phyloP scores from a whole-genome alignment of 2,888 invertebrate species.

The Nyleta sp. region DNA sequence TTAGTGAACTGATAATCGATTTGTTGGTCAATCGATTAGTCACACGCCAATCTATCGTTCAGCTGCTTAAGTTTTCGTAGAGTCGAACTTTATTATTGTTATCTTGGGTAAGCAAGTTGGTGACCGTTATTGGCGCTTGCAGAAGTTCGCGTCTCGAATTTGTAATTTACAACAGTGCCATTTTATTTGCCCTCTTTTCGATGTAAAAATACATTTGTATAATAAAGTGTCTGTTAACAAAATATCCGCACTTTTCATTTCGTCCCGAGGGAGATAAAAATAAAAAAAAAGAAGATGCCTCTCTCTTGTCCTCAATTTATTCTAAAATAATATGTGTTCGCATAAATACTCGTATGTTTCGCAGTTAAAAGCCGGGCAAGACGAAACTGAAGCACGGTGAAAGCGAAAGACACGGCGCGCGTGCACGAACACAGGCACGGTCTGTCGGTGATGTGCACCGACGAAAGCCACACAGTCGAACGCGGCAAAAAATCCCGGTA shows the following conservation, averaged over 20 bases:
- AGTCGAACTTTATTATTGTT: no score
- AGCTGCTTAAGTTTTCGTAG: neutral
- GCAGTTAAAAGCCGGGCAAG: constrained; percentile 55
- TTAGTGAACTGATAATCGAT: no score
- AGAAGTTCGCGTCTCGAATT: no score
- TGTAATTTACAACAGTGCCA: no score
- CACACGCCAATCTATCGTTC: neutral
- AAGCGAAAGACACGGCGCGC: constrained; percentile 70
- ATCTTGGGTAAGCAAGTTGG: no score
- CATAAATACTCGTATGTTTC: constrained; percentile 43
- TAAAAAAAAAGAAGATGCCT: constrained; percentile 22
- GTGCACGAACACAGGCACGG: constrained; percentile 53
- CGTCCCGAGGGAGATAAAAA: neutral
- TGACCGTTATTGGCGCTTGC: no score
- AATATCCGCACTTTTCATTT: constrained; percentile 6
- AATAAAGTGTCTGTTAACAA: neutral
- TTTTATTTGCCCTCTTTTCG: no score
- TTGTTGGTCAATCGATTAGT: no score
- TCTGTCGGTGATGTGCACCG: constrained; percentile 51
- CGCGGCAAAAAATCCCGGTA: constrained; percentile 49
- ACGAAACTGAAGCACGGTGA: constrained; percentile 68
- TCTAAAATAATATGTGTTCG: constrained; percentile 50
- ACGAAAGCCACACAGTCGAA: constrained; percentile 45
- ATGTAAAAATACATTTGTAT: neutral
- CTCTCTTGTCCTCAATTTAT: constrained; percentile 27